Percentiles rank a stretch among this genome's conserved stretches.
Conservation (phyloP, 2,797 vertebrate genomes). For the Anomalospiza imberbis region DNA sequence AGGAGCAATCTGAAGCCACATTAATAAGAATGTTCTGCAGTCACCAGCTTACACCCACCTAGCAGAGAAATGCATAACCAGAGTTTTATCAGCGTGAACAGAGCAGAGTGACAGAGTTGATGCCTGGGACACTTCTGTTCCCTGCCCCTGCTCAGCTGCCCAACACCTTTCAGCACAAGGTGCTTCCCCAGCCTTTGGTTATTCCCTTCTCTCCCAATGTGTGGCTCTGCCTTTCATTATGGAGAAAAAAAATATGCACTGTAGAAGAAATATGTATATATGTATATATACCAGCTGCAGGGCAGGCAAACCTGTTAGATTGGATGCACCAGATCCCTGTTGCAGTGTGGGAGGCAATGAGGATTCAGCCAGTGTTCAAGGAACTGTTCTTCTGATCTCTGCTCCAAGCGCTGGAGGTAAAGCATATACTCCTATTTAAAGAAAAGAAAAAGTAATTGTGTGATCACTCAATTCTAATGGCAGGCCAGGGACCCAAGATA, state of each 20-base stretch:
- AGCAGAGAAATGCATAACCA: not conserved
- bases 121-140: not conserved
- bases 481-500: not conserved
- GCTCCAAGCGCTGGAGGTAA: conserved; percentile 86
- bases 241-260: not conserved
- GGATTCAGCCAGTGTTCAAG: conserved; percentile 91
- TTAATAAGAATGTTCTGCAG: not conserved
- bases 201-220: not conserved
- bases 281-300: not conserved
- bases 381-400: conserved; percentile 86
- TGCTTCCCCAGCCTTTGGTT: not conserved
- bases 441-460: not conserved
- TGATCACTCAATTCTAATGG: not conserved
- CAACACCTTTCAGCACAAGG: not conserved
- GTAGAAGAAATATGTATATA: not conserved
- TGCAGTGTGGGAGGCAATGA: conserved; percentile 87
- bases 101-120: not conserved
- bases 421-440: conserved; percentile 84
- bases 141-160: not conserved
- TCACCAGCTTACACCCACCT: not conserved
- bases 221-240: not conserved
- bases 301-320: conserved; percentile 61
- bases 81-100: not conserved
- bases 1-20: not conserved
- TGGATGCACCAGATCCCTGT: conserved; percentile 85